Conservation (phyloP, 2,888 invertebrate species). For the Chymomyza procnemis region DNA sequence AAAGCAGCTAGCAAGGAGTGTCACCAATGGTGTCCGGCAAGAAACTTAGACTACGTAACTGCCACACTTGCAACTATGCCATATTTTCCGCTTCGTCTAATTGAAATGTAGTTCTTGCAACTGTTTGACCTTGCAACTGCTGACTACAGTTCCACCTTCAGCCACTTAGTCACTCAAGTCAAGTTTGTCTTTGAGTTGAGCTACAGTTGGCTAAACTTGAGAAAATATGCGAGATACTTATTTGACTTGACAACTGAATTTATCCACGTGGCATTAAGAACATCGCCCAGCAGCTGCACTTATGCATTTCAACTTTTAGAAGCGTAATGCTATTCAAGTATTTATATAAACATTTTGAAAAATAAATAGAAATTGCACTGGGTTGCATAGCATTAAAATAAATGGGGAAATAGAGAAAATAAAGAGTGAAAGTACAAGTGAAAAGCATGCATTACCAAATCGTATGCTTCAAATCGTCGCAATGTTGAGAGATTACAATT, state of each 20-base stretch:
- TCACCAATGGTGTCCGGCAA: neutral
- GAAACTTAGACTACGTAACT: conserved; percentile 27
- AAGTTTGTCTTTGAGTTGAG: neutral
- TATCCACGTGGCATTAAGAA: neutral
- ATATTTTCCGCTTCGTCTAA: neutral
- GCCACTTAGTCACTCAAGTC: neutral
- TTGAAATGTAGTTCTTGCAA: neutral
- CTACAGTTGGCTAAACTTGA: neutral
- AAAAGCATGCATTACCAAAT: too few species aligned
- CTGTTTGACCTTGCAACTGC: neutral
- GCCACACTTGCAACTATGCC: neutral
- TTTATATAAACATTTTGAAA: neutral
- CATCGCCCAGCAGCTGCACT: neutral
- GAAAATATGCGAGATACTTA: neutral
- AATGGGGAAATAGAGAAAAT: too few species aligned
- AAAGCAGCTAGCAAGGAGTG: neutral
- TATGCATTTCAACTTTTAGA: neutral
- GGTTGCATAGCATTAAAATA: too few species aligned
- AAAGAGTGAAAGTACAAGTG: too few species aligned
- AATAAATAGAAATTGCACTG: neutral
- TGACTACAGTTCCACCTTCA: neutral
- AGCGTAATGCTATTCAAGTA: neutral
- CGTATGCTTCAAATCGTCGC: too few species aligned
- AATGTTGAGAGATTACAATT: too few species aligned
- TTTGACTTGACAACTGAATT: neutral